Percentiles rank a stretch among this genome's conserved stretches.
Conservation (phyloP, 2,797 vertebrate species). For the Pipistrellus kuhlii region DNA sequence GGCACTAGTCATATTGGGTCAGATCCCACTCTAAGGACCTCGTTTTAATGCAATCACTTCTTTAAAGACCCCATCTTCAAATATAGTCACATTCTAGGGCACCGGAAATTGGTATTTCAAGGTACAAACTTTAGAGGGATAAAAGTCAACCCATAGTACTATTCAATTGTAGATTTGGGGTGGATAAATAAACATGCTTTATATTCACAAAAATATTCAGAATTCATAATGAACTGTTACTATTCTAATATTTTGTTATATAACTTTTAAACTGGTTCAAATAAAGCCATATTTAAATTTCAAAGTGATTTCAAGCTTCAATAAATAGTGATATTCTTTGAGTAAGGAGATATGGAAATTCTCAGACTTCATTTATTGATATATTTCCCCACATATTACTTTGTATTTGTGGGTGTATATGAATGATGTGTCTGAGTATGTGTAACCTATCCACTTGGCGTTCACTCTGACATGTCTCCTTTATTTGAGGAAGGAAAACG, state of each 20-base stretch:
- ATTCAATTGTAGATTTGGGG: not conserved
- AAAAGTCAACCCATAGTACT: not conserved
- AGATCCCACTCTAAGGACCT: not conserved
- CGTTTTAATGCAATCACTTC: not conserved
- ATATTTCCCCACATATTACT: too few relatives aligned
- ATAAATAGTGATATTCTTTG: not conserved
- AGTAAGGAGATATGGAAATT: fast-evolving
- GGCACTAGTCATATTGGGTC: not conserved
- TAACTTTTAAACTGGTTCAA: not conserved
- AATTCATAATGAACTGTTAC: not conserved
- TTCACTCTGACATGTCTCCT: not conserved
- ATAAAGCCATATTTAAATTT: not conserved
- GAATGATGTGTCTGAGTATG: fast-evolving
- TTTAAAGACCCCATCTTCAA: not conserved
- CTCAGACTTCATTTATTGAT: not conserved
- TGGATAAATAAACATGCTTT: not conserved
- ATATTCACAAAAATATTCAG: not conserved
- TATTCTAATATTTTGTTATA: not conserved
- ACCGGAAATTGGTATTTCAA: not conserved
- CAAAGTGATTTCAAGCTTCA: not conserved
- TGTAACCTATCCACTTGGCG: not conserved
- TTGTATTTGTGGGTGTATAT: not conserved
- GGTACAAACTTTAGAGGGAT: not conserved
- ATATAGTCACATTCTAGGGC: not conserved
- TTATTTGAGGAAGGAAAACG: constrained; percentile 40